Evolutionary conservation across 2,888 invertebrate species (phyloP).

Genomic region (Drosophila tripunctata): DNA sequence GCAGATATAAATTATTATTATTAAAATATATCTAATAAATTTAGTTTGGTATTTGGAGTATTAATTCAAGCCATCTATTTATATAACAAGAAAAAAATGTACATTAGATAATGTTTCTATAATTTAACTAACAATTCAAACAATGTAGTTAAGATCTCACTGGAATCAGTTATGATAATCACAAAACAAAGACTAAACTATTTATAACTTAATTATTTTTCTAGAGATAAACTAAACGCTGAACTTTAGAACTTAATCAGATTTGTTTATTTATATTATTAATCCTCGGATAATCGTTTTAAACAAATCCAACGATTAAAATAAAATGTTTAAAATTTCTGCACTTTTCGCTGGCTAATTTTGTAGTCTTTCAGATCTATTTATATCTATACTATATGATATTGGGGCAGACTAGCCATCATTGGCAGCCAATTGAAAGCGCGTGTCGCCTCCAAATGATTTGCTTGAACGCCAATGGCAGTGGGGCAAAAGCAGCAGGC

Average conservation of each 20-base stretch:
- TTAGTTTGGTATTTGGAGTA: not conserved
- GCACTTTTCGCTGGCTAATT: constrained; percentile 13
- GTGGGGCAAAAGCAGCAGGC: no score
- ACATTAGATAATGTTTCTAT: no score
- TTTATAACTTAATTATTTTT: not conserved
- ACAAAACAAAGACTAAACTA: no score
- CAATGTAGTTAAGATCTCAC: no score
- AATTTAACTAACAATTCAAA: no score
- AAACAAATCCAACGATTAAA: not conserved
- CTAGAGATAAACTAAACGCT: not conserved
- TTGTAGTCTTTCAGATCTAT: not conserved
- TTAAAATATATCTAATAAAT: not conserved
- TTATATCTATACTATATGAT: not conserved
- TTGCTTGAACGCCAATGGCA: constrained; percentile 18
- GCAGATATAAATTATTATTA: not conserved
- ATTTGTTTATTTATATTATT: not conserved
- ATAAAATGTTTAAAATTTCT: not conserved
- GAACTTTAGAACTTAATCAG: not conserved
- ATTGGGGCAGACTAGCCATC: constrained; percentile 12
- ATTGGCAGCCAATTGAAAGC: constrained; percentile 47
- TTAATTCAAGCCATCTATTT: no score
- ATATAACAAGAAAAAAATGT: no score
- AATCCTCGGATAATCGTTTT: not conserved
- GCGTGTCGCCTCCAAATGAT: constrained; percentile 47
- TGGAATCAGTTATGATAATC: no score